Evolutionary conservation across 2,113 vertebrate species (phyloP), one percentile per base, ranked within the genome.

Genomic region (Barbus barbus): DNA sequence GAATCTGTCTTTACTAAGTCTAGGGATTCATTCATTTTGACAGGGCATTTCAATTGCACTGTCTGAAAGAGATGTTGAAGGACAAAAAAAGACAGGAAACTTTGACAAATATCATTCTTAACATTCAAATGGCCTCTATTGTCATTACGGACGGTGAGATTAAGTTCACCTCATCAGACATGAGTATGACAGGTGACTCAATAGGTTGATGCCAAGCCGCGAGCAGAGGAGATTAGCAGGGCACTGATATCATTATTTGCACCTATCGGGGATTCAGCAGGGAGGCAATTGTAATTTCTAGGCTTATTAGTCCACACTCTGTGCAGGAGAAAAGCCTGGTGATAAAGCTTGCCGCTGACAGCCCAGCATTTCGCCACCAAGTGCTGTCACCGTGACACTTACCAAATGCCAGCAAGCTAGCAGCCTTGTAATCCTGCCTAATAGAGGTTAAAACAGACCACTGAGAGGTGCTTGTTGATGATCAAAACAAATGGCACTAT

Each of bases 161-260:
- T 98, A 97, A 97, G 98, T 99, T 97, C 95, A 95, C 95, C 96
- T 97, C 97, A 97, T 98, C 97, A 97, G 96, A 98, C 96, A 94
- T 84, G 95, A 96, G 94, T 96, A 93, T 98, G 97, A 98, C 98
- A 98, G 97, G 97, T 98, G 97, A 97, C 96, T 98, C 97, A 98
- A 99, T 98, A 97, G 97, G 95, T 95, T 95, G 96, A 96, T 97
- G 97, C 96, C 96, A 97, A 96, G 96, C 97, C 90, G 92, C 90
- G 95, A 97, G 96, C 95, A 95, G 95, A 96, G 96, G 95, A 99
- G 98, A 99, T 99, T 99, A 98, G 96, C 94, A 94, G 97, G 96
- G 97, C 95, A 96, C 97, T 99, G 98, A 99, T 99, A 99, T 98
- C 97, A 99, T 99, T 99, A 98, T 98, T 99, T 99, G 97, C 96